Evolutionary conservation across 2,113 vertebrate species (phyloP), one percentile per base, ranked within the genome.

Genomic region (Xiphophorus hellerii): DNA sequence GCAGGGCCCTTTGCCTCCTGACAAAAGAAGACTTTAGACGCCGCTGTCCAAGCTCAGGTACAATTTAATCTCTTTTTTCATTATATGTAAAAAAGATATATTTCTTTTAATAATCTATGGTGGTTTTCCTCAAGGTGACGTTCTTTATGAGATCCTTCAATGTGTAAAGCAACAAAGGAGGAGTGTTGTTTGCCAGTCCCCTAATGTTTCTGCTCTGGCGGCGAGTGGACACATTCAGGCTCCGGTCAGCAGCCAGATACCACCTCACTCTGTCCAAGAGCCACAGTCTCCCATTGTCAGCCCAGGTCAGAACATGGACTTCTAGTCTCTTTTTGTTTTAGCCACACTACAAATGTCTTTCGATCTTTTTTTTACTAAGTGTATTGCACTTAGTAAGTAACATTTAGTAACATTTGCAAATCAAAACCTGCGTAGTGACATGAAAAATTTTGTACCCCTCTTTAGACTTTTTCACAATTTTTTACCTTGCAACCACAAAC

Each of bases 21-120:
- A 98, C 97, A 78, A 99, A 99, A 84, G 96, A 97, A 0, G 97
- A 99, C 90, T 98, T 98, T 92, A 94, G 96, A 73, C 80, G 92
- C 31, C 94, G 97, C 39, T 96, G 96, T n/a, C 97, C 97, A 0
- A 94, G 92, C 85, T 97, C 97, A 94, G 97, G 96, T 98, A 31
- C 68, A 20, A 13, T 58, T 54, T 1, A 25, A 4, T n/a, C 25
- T n/a, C 6, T 7, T 74, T 31, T 37, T 0, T 25, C 3, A 0
- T 54, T 25, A 20, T 22, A 22, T 12, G 11, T 12, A 2, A 42
- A 42, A 39, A 39, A 15, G 0, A 42, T 15, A 42, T 15, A 14
- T 0, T n/a, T 22, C n/a, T 6, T 29, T 44, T 20, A 4, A 63
- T 31, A n/a, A 58, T 58, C 17, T 3, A 10, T 54, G 3, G 2